Evolutionary conservation across 2,888 invertebrate genomes (phyloP).

Genomic region (Zaprionus obscuricornis): DNA sequence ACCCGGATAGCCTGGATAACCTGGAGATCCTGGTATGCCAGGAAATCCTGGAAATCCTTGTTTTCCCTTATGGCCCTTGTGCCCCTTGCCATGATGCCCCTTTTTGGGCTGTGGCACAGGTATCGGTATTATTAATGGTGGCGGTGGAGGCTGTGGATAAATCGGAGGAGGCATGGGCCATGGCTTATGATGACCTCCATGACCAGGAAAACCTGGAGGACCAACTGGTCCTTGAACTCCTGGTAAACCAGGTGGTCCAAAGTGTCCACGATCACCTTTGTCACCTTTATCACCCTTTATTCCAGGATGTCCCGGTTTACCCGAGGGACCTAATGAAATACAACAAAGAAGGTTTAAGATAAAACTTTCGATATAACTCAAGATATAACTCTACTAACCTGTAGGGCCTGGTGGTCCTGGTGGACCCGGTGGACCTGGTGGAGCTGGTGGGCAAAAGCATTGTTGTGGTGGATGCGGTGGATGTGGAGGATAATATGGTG

Average conservation of each 20-base stretch:
- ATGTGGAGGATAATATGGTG: conserved; percentile 39
- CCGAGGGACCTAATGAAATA: conserved; percentile 9
- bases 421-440: conserved; percentile 47
- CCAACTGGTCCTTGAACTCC: conserved; percentile 40
- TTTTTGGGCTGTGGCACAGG: conserved; percentile 27
- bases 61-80: conserved; percentile 16
- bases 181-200: background rate
- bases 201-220: conserved; percentile 28
- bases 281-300: conserved; percentile 38
- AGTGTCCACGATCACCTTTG: conserved; percentile 44
- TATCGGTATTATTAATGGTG: conserved; percentile 42
- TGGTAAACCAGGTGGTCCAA: conserved; percentile 27
- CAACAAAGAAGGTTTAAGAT: too few relatives aligned
- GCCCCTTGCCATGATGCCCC: conserved; percentile 21
- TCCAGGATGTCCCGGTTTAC: conserved; percentile 35
- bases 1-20: background rate
- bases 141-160: conserved; percentile 22
- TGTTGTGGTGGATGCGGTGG: conserved; percentile 21
- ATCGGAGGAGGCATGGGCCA: conserved; percentile 30
- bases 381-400: too few relatives aligned
- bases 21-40: background rate
- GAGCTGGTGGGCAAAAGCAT: conserved; percentile 44
- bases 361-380: too few relatives aligned
- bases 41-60: background rate
- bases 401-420: conserved; percentile 32